Percentiles rank a stretch among this genome's conserved stretches.
phyloP scores from a whole-genome alignment of 2,888 invertebrate species.

The Lycia hirtaria region DNA sequence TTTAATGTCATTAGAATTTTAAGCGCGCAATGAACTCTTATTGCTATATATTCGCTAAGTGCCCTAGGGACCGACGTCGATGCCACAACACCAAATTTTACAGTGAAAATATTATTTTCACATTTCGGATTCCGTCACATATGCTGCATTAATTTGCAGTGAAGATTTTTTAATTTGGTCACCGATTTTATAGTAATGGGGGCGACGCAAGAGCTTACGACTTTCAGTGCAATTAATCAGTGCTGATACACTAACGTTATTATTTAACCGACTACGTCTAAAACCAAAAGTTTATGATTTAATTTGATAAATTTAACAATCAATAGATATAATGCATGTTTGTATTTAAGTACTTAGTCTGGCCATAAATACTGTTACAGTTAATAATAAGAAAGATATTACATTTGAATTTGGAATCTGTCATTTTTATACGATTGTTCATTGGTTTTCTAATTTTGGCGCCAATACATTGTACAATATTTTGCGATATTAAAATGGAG shows the following conservation, averaged over 20 bases:
- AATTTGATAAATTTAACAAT: no score
- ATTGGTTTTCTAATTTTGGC: no score
- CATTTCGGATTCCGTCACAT: constrained; percentile 40
- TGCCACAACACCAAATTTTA: constrained; percentile 39
- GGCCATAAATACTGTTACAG: no score
- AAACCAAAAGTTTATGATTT: no score
- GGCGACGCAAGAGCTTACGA: constrained; percentile 42
- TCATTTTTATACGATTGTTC: no score
- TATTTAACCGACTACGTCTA: no score
- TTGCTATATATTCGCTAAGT: constrained; percentile 11
- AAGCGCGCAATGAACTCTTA: constrained; percentile 23
- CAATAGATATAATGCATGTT: no score
- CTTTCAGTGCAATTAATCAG: constrained; percentile 58
- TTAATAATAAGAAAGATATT: no score
- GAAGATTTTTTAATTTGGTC: constrained; percentile 37
- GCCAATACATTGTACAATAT: no score
- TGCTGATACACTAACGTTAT: constrained; percentile 29
- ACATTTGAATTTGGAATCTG: no score
- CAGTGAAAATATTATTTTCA: constrained; percentile 41
- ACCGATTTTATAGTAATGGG: constrained; percentile 38
- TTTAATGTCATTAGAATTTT: constrained; percentile 35
- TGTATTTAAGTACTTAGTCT: no score
- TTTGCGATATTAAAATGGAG: no score
- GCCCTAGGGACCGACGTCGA: constrained; percentile 33
- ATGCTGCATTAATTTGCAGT: constrained; percentile 38